Evolutionary conservation across 2,888 invertebrate species (phyloP).

Genomic region (Bombylius discolor): DNA sequence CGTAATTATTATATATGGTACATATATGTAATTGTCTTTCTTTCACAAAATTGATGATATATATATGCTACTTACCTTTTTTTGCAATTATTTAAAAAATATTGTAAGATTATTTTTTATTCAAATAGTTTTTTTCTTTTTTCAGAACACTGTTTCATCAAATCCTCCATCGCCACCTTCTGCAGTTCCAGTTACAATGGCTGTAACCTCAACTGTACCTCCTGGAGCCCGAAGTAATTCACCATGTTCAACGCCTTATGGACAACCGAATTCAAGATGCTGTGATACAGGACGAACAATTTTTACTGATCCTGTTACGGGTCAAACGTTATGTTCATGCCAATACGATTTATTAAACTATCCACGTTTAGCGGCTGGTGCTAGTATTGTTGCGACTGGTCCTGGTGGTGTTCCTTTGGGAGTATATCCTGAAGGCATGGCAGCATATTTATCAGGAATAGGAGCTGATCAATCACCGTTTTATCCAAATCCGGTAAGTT

Average conservation of each 20-base stretch:
- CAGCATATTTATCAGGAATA: slow-evolving; percentile 72
- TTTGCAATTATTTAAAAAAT: too few relatives aligned
- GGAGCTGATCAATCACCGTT: slow-evolving; percentile 77
- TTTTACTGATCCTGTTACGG: slow-evolving; percentile 79
- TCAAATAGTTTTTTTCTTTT: slow-evolving; percentile 4
- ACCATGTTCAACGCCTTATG: slow-evolving; percentile 39
- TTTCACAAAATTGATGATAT: too few relatives aligned
- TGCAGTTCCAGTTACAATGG: slow-evolving; percentile 41
- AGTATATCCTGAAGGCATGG: slow-evolving; percentile 73
- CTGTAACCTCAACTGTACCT: slow-evolving; percentile 41
- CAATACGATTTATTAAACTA: slow-evolving; percentile 74
- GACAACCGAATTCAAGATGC: slow-evolving; percentile 46
- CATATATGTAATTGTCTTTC: too few relatives aligned
- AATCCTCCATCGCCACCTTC: slow-evolving; percentile 54
- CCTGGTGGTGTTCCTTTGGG: slow-evolving; percentile 60
- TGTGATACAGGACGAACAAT: slow-evolving; percentile 87
- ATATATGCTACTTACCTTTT: too few relatives aligned
- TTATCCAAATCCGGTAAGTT: slow-evolving; percentile 72
- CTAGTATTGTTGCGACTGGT: slow-evolving; percentile 36
- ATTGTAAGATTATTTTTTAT: background rate
- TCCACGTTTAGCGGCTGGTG: slow-evolving; percentile 54
- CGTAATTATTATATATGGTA: too few relatives aligned
- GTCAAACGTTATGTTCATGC: slow-evolving; percentile 80
- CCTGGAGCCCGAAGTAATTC: slow-evolving; percentile 42
- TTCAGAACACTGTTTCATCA: slow-evolving; percentile 49